Conservation (phyloP, 2,113 vertebrate species). For the Rousettus leschenaultii region DNA sequence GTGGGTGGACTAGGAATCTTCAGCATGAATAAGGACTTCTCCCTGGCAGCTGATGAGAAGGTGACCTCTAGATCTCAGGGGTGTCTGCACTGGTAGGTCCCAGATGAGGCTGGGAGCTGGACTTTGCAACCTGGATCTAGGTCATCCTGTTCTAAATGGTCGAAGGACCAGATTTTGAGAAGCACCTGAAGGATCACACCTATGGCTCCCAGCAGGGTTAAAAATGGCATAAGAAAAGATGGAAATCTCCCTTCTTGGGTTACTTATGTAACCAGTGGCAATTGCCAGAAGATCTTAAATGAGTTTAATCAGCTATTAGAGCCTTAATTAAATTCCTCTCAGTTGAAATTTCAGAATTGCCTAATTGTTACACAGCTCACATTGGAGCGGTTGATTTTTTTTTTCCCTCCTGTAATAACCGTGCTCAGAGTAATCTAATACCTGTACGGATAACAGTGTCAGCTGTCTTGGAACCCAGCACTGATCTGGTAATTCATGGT, state of each 20-base stretch:
- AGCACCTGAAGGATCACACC: too few relatives aligned
- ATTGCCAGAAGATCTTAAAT: conserved; percentile 65
- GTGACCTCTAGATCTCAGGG: too few relatives aligned
- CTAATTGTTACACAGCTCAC: conserved; percentile 71
- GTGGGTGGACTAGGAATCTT: not conserved
- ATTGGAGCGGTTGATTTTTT: conserved; percentile 40
- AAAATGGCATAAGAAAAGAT: not conserved
- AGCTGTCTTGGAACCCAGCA: not conserved
- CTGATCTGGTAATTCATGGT: not conserved
- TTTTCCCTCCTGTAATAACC: conserved; percentile 31
- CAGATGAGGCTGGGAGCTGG: not conserved
- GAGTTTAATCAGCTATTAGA: conserved; percentile 75
- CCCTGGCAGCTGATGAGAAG: not conserved
- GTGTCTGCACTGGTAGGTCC: not conserved
- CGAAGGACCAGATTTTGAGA: not conserved
- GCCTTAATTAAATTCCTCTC: conserved; percentile 77
- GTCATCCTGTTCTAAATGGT: not conserved
- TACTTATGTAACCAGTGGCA: conserved; percentile 68
- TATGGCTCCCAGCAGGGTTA: not conserved
- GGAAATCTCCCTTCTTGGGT: conserved; percentile 43
- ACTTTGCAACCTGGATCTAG: not conserved
- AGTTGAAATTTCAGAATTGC: conserved; percentile 74
- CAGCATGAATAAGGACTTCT: not conserved
- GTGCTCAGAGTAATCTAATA: conserved; percentile 53
- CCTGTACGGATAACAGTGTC: not conserved